These are phyloP conservation scores for Potorous gilbertii DNA, from an alignment of 2,797 vertebrate species.

Conservation along the genomic window DNA sequence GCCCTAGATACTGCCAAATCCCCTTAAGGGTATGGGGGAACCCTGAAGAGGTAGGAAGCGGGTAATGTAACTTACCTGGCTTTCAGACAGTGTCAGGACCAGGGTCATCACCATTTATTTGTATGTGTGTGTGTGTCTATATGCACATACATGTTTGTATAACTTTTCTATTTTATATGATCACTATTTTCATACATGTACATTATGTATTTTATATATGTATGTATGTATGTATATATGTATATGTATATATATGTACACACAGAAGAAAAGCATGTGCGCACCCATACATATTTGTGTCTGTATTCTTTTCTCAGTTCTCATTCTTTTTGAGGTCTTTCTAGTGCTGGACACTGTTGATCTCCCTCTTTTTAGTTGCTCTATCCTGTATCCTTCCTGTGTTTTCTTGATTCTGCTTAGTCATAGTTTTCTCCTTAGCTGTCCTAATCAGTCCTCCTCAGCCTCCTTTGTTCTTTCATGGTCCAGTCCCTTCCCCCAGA, in stretches of 20 bases:
- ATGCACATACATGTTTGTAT: background rate
- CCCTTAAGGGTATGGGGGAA: background rate
- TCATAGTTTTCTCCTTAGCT: background rate
- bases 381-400: background rate
- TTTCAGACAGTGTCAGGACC: background rate
- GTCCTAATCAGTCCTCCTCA: background rate
- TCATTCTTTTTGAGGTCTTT: background rate
- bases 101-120: background rate
- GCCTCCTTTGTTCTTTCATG: background rate
- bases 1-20: background rate
- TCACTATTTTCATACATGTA: no score
- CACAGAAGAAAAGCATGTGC: background rate
- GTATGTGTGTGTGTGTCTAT: no score
- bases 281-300: background rate
- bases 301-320: background rate
- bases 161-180: no score
- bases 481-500: background rate
- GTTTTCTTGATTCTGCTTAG: background rate
- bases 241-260: background rate
- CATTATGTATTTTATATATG: no score
- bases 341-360: background rate
- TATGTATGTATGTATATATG: no score
- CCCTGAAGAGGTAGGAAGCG: background rate
- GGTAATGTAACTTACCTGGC: background rate
- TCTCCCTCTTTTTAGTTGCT: background rate